Percentiles rank a stretch among this genome's conserved stretches.
Conservation (phyloP, 2,797 vertebrate genomes). For the Sebastes diploproa region DNA sequence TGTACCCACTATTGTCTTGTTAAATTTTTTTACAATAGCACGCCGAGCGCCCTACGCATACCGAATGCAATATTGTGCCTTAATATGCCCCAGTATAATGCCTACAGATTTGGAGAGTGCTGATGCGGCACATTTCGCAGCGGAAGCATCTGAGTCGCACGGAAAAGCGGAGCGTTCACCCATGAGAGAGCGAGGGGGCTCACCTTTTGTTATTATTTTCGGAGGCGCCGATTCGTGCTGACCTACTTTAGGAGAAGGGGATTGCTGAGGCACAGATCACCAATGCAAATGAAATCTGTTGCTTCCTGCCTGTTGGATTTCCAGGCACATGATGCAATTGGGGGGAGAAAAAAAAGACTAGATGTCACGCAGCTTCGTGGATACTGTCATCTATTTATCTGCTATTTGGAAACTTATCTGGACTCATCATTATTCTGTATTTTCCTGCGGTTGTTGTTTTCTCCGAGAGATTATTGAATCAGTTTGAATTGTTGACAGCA, state of each 20-base stretch:
- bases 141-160: slow-evolving; percentile 37
- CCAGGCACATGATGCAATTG: slow-evolving; percentile 54
- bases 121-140: slow-evolving; percentile 64
- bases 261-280: slow-evolving; percentile 59
- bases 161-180: slow-evolving; percentile 46
- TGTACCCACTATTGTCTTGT: slow-evolving; percentile 68
- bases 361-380: slow-evolving; percentile 28
- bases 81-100: slow-evolving; percentile 63
- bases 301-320: slow-evolving; percentile 72
- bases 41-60: slow-evolving; percentile 33
- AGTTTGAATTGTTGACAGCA: slow-evolving; percentile 46
- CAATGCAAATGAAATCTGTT: slow-evolving; percentile 75
- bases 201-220: slow-evolving; percentile 81
- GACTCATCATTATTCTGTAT: slow-evolving; percentile 4
- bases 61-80: slow-evolving; percentile 57
- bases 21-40: slow-evolving; percentile 64
- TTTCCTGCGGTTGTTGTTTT: slow-evolving; percentile 23
- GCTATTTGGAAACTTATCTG: slow-evolving; percentile 16
- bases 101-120: slow-evolving; percentile 64
- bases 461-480: slow-evolving; percentile 22
- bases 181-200: slow-evolving; percentile 60
- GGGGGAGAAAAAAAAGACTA: neutral
- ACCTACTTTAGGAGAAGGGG: slow-evolving; percentile 76
- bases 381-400: slow-evolving; percentile 26
- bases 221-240: slow-evolving; percentile 67